Evolutionary conservation across 2,113 vertebrate genomes (phyloP), one percentile per base, ranked within the genome.

Genomic region (Triplophysa rosa): DNA sequence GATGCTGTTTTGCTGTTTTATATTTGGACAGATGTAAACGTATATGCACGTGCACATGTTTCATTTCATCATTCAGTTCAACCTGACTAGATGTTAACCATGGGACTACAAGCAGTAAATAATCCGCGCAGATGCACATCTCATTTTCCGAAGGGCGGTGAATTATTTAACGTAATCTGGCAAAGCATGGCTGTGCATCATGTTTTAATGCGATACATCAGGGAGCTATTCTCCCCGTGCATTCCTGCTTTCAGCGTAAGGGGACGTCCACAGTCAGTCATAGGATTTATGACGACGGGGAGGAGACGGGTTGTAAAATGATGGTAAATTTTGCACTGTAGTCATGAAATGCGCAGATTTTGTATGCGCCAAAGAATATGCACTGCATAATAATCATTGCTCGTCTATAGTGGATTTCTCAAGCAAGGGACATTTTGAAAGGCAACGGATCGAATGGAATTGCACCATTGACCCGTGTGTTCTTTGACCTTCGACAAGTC

Each of bases 101-200:
- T 49, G 77, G 90, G 88, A 90, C 91, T 92, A 92, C 83, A 87
- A 90, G 82, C 85, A 89, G 89, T 91, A 91, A 92, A 93, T 91
- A 92, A 92, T 91, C 89, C 70, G 90, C 86, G 83, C 84, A 87
- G 88, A 85, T 87, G 87, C 90, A 90, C 86, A 90, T 89, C 85
- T 88, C 84, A 87, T 85, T 87, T 83, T 90, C 87, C 89, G 88
- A 91, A 91, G 88, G 88, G 85, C 87, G 88, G 90, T 93, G 90
- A 93, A 93, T 92, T 91, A 93, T 93, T 92, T 91, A 93, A 89
- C 88, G 85, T 92, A 92, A 93, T 93, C 91, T 92, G 86, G 89
- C 87, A 91, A 92, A 90, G 90, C 88, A 88, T 81, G 88, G 92
- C 89, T 91, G 90, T 92, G 92, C 92, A 92, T 92, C 90, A 93